These are phyloP conservation scores for Zaprionus lachaisei DNA, from an alignment of 1,140 invertebrate species.

Conservation along the genomic window DNA sequence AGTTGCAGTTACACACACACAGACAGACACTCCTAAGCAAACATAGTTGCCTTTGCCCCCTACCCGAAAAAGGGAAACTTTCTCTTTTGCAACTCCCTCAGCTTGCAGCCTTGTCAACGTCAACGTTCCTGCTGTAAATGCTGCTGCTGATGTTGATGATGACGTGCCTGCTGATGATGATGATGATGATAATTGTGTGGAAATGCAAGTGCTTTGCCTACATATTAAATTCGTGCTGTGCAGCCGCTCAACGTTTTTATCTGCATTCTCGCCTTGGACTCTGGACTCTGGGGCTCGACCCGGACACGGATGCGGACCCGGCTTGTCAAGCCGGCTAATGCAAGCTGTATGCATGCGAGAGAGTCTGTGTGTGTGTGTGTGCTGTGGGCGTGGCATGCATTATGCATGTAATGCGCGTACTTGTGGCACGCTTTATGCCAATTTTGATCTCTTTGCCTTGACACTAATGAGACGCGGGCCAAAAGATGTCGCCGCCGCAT, in stretches of 20 bases:
- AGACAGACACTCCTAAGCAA: constrained; percentile 51
- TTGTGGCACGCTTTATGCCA: constrained; percentile 70
- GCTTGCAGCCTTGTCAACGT: constrained; percentile 49
- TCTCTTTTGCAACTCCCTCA: constrained; percentile 60
- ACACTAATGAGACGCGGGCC: constrained; percentile 70
- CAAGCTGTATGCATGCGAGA: background rate
- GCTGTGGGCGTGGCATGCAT: constrained; percentile 59
- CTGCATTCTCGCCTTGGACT: constrained; percentile 48
- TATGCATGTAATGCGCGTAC: constrained; percentile 66
- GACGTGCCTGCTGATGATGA: constrained; percentile 8
- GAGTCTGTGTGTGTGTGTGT: constrained; percentile 16
- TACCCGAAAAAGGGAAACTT: constrained; percentile 48
- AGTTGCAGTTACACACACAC: constrained; percentile 22
- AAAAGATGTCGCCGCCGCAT: constrained; percentile 26
- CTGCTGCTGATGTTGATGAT: constrained; percentile 22
- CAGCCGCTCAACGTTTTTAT: constrained; percentile 48
- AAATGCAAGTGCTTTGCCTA: constrained; percentile 30
- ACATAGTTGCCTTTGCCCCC: constrained; percentile 34
- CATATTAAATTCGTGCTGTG: constrained; percentile 34
- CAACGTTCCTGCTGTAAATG: constrained; percentile 26
- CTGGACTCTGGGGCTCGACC: constrained; percentile 33
- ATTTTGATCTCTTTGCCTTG: constrained; percentile 73
- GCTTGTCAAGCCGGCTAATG: constrained; percentile 48
- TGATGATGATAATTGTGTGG: constrained; percentile 15
- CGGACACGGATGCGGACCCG: constrained; percentile 19